Percentiles rank a stretch among this genome's conserved stretches.
These are phyloP conservation scores for Scaptomyza polygonia DNA, from an alignment of 2,888 invertebrate species.

Conservation along the genomic window DNA sequence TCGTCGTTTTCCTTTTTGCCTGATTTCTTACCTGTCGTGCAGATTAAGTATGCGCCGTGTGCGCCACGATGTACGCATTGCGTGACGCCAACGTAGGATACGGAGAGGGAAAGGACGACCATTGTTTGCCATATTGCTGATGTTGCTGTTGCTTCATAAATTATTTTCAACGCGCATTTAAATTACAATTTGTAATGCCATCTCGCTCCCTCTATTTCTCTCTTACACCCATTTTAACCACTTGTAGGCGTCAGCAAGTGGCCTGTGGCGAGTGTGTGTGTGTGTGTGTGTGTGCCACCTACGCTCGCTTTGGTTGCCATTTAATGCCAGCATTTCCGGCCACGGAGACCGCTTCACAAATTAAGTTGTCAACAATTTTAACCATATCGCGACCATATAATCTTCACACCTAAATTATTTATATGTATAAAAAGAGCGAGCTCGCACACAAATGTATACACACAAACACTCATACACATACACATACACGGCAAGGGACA, in stretches of 20 bases:
- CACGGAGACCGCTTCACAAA: constrained; percentile 71
- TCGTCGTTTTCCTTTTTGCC: constrained; percentile 2
- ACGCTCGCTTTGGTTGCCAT: constrained; percentile 39
- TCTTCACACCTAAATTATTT: constrained; percentile 80
- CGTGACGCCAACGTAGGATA: constrained; percentile 46
- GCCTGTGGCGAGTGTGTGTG: constrained; percentile 26
- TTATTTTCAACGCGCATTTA: constrained; percentile 55
- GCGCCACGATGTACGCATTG: constrained; percentile 43
- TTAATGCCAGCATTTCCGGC: constrained; percentile 55
- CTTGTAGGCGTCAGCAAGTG: constrained; percentile 23
- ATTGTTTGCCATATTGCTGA: constrained; percentile 34
- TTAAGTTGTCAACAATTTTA: constrained; percentile 80
- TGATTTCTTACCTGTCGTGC: constrained; percentile 44
- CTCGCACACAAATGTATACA: constrained; percentile 28
- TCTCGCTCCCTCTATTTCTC: background rate
- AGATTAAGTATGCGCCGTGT: constrained; percentile 57
- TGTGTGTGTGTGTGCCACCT: constrained; percentile 31
- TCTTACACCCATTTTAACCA: background rate
- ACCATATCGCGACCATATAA: constrained; percentile 75
- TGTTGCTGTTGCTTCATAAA: constrained; percentile 38
- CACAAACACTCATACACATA: constrained; percentile 23
- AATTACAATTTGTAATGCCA: constrained; percentile 64
- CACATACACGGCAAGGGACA: constrained; percentile 18
- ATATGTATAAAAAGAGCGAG: constrained; percentile 56
- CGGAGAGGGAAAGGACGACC: background rate